Evolutionary conservation across 53 echinoderm and acorn worm genomes (phyloP), one percentile per base, ranked within the genome.

Genomic region (Holothuria leucospilota): DNA sequence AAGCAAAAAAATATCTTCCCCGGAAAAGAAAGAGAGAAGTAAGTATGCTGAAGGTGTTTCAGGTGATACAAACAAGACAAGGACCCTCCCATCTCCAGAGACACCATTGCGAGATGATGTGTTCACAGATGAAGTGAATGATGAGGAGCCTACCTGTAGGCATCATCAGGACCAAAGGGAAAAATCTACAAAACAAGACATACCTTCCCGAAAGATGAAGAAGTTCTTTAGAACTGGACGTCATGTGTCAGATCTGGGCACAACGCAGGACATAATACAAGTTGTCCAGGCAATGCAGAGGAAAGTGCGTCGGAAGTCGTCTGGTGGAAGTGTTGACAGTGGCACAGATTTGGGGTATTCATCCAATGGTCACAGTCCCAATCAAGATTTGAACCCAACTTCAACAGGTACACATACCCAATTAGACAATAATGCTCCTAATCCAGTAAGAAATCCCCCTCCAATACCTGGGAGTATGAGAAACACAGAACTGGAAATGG

Each of bases 301-400:
- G 80, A 92, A 94, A 59, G 94, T 86, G 20, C 78, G 94, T 12
- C 88, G 96, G 49, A 94, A 90, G 83, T 96, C 96, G 0, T 94
- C 94, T 24, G 49, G 65, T 26, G 67, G 68, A 27, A 62, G 63
- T 63, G 59, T 61, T 41, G 41, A 69, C 60, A 52, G 71, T 63
- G 29, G 30, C 65, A 52, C 53, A 51, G 71, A 71, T 81, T 21
- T 28, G 66, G 70, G 81, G 6, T 62, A 82, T 64, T 64, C 82
- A 15, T 63, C 63, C 41, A 64, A 24, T 38, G 42, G 63, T 63
- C 82, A 82, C 28, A 39, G 30, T 34, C 9, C 20, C 30, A 20
- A 13, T 8, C 30, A 29, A 39, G 65, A 34, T n/a, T 24, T 29
- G 42, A 40, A 29, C 10, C 13, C 42, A 20, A 82, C 12, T 20